Percentiles rank a stretch among this genome's conserved stretches.
Evolutionary conservation across 2,113 vertebrate genomes (phyloP).

Genomic region (Vulpes lagopus): DNA sequence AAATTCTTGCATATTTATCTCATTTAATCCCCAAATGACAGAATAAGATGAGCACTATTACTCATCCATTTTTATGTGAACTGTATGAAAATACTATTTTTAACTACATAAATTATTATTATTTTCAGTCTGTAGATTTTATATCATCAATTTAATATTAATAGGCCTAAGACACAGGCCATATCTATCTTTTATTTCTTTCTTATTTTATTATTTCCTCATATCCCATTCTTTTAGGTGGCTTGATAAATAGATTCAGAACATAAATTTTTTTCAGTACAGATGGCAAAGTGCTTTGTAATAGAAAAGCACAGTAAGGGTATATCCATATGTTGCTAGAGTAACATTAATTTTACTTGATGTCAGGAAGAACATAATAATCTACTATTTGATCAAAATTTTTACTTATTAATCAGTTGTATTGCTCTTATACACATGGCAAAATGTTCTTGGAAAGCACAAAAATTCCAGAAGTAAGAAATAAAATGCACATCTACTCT

Average conservation of each 20-base stretch:
- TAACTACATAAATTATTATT: slow-evolving; percentile 21
- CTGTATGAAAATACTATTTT: slow-evolving; percentile 43
- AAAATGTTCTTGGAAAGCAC: background rate
- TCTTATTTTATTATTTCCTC: background rate
- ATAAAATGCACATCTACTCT: background rate
- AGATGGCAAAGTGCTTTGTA: slow-evolving; percentile 16
- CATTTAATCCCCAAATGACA: slow-evolving; percentile 37
- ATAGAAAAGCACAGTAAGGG: slow-evolving; percentile 34
- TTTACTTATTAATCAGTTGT: slow-evolving; percentile 47
- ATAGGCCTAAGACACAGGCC: background rate
- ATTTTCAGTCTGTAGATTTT: slow-evolving; percentile 35
- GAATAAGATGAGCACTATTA: slow-evolving; percentile 16
- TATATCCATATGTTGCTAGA: background rate
- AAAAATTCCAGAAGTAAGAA: slow-evolving; percentile 8
- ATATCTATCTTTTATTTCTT: slow-evolving; percentile 2
- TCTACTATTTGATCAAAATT: background rate
- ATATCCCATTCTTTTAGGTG: slow-evolving; percentile 21
- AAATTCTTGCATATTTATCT: slow-evolving; percentile 44
- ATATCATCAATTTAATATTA: slow-evolving; percentile 52
- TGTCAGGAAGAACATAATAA: slow-evolving; percentile 44
- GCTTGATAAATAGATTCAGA: slow-evolving; percentile 17
- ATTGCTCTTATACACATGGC: background rate
- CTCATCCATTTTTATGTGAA: slow-evolving; percentile 46
- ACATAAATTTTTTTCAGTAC: slow-evolving; percentile 6
- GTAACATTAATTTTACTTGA: slow-evolving; percentile 29